These are phyloP conservation scores for Cheilosia grossa DNA, from an alignment of 2,888 invertebrate species.

Conservation along the genomic window DNA sequence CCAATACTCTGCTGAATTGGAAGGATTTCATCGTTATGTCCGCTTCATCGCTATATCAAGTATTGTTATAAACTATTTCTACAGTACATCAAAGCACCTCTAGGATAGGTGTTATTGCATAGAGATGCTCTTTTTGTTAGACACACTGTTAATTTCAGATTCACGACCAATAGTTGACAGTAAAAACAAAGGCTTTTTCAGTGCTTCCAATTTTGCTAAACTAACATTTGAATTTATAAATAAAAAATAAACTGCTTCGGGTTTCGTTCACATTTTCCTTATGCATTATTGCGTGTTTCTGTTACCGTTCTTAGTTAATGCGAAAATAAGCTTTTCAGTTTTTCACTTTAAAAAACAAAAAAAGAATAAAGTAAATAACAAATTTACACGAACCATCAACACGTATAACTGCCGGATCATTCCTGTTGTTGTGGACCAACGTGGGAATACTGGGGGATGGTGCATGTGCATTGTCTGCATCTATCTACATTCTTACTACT, in stretches of 20 bases:
- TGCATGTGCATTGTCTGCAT: constrained; percentile 47
- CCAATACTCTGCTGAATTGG: too few species aligned
- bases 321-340: constrained; percentile 21
- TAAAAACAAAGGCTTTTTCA: constrained; percentile 40
- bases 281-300: constrained; percentile 34
- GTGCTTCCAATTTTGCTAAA: constrained; percentile 53
- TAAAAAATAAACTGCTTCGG: constrained; percentile 15
- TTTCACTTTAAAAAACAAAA: constrained; percentile 16
- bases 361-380: constrained; percentile 7
- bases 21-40: too few species aligned
- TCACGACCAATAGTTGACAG: constrained; percentile 21
- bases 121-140: constrained; percentile 21
- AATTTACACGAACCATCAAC: constrained; percentile 33
- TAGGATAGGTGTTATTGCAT: too few species aligned
- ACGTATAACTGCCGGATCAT: constrained; percentile 33
- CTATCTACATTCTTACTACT: constrained; percentile 18
- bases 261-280: constrained; percentile 45
- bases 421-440: constrained; percentile 55
- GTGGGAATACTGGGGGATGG: constrained; percentile 39
- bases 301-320: constrained; percentile 22
- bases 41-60: too few species aligned
- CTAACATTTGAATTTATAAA: neutral
- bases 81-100: too few species aligned
- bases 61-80: too few species aligned
- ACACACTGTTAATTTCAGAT: constrained; percentile 35